Evolutionary conservation across 2,888 invertebrate genomes (phyloP), one percentile per base, ranked within the genome.

Genomic region (Acanthoscelides obtectus): DNA sequence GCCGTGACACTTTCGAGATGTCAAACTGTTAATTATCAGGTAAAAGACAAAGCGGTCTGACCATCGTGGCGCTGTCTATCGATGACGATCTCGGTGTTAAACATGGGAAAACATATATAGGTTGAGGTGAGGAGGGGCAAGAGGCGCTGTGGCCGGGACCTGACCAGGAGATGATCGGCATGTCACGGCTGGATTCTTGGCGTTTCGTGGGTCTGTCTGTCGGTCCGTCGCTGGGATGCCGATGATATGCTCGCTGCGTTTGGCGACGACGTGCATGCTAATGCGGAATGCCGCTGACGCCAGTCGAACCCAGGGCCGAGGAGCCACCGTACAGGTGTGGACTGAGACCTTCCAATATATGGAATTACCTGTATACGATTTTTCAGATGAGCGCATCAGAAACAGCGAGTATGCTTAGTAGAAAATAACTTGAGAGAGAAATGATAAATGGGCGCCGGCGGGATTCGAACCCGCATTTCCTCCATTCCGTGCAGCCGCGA

Each of bases 11-110:
- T 79, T 79, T 76, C 72, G 72, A 77, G 77, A 77, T 79, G 79
- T 79, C 79, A 78, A 78, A 79, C 78, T 79, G 78, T 79, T 79
- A 79, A 79, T 79, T 79, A 79, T 79, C 75, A 77, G 74, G 75
- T 77, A 73, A 75, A 12, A 75, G 75, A 77, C 77, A 77, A 77
- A 77, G 67, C 67, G 22, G 67, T 45, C 45, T 45, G 45, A 45
- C 45, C 45, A 12, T 45, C 45, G 4, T 25, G 25, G 25, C 25
- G 25, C 25, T 25, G 25, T 45, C 45, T 45, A 45, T 45, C 45
- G 45, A 45, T 45, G 45, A 45, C 45, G 45, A 45, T 45, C 45
- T 45, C 45, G 45, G 45, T 45, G 45, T 45, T 45, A 45, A 45
- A 45, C 45, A 45, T 45, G 45, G 45, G 45, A 45, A 45, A 45